phyloP scores from a whole-genome alignment of 2,888 invertebrate species.

The Ctena decussata region DNA sequence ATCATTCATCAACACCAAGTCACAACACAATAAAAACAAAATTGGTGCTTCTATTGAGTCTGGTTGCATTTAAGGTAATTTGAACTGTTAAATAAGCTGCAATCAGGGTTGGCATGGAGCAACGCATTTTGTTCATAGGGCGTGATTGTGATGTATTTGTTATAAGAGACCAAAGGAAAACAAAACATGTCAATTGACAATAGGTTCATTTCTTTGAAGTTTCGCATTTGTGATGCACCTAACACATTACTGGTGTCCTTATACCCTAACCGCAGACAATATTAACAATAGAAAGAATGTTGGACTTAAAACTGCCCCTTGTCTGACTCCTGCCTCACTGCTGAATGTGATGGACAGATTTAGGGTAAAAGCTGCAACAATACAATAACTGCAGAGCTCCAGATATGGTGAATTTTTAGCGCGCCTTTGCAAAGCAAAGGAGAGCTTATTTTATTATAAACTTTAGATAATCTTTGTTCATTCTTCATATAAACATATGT shows the following conservation, averaged over 20 bases:
- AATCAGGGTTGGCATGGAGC: not conserved
- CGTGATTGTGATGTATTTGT: constrained; percentile 14
- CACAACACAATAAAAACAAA: not conserved
- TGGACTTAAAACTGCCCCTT: not conserved
- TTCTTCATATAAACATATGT: too few species aligned
- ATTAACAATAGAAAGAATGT: constrained; percentile 9
- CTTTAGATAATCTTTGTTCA: too few species aligned
- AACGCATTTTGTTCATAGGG: not conserved
- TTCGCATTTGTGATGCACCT: constrained; percentile 1
- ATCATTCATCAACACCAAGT: not conserved
- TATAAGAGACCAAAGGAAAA: not conserved
- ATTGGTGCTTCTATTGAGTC: not conserved
- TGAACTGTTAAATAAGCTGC: constrained; percentile 6
- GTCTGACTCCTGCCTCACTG: constrained; percentile 4
- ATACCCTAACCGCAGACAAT: constrained; percentile 3
- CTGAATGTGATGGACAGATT: not conserved
- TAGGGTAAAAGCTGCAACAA: not conserved
- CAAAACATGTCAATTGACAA: constrained; percentile 14
- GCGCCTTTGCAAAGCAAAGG: too few species aligned
- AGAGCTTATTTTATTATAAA: too few species aligned
- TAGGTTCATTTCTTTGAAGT: not conserved
- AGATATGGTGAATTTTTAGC: too few species aligned
- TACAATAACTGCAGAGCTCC: too few species aligned
- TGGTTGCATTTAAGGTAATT: not conserved
- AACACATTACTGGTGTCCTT: not conserved